Conservation (phyloP, 2,797 vertebrate genomes). For the Lutjanus argentimaculatus region DNA sequence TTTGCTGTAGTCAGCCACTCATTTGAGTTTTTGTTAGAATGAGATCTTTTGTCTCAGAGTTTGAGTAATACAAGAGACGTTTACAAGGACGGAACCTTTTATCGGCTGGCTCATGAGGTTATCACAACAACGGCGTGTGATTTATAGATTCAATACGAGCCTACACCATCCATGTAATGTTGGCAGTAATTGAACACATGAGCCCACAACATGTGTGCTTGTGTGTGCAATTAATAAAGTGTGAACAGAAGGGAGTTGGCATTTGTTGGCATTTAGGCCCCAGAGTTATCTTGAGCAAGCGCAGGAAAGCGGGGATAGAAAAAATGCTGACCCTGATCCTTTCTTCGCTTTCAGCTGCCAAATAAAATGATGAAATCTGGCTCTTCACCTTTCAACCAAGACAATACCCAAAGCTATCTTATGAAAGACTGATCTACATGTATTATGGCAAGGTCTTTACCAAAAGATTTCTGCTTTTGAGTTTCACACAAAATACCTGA, state of each 20-base stretch:
- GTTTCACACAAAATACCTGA: not conserved
- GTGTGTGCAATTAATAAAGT: conserved; percentile 4
- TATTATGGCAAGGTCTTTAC: not conserved
- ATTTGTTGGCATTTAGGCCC: not conserved
- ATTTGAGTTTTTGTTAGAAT: conserved; percentile 21
- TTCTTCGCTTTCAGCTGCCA: conserved; percentile 15
- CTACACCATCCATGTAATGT: not conserved
- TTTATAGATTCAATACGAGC: conserved; percentile 47
- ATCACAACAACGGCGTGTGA: conserved; percentile 51
- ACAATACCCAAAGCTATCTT: not conserved
- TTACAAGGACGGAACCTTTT: not conserved
- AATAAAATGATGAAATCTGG: conserved; percentile 7
- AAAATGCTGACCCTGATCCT: conserved; percentile 15
- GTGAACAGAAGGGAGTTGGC: not conserved
- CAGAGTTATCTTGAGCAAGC: not conserved
- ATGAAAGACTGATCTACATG: not conserved
- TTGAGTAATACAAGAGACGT: conserved; percentile 16
- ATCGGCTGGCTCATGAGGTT: conserved; percentile 50
- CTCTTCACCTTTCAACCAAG: conserved; percentile 9
- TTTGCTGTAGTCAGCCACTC: conserved; percentile 3
- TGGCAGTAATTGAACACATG: conserved; percentile 21
- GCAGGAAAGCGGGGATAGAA: conserved; percentile 6
- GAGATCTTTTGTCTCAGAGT: conserved; percentile 24
- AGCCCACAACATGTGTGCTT: not conserved
- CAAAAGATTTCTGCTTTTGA: not conserved